Base-by-base conservation (phyloP, 2,113 vertebrate species). In the Melanerpes formicivorus region DNA sequence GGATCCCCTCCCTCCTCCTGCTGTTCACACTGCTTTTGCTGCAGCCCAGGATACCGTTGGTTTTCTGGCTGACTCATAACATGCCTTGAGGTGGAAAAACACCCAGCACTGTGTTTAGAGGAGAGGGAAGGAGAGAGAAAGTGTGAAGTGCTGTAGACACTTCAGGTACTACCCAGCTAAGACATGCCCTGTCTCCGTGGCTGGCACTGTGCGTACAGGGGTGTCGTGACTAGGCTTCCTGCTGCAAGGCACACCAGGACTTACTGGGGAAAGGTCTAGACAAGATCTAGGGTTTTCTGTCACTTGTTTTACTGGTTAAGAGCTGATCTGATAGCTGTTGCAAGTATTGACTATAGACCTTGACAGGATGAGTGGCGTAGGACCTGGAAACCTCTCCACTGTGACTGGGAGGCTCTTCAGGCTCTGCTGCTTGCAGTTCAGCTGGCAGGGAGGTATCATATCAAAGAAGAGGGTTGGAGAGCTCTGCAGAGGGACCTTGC, bases 191-290 rank as follows among this genome's bases (percentile, higher is more conserved):
- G 14, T 7, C 7, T 56, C 46, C 3, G 0, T 48, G n/a, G 14
- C 52, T 11, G 25, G 67, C n/a, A 14, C 15, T 0, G 0, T 9
- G 14, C 0, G 0, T 15, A 34, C 18, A 44, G 27, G 10, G 13
- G 3, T 15, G 14, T 54, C 80, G 52, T 0, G 0, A 18, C 14
- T 48, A 32, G 25, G 37, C 1, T 62, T 65, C n/a, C 62, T 72
- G 75, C 50, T 21, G 27, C 74, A 48, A 71, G 73, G 10, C 30
- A 78, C 27, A 8, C 40, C 32, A 64, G 62, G 40, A 58, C 18
- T 14, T 59, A 34, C n/a, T 56, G 1, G 37, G 65, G 4, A 88
- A 84, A 79, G 29, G 26, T 58, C 46, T 62, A 62, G 44, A 12
- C 14, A 80, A 72, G 18, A 86, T 29, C 32, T 25, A 27, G 13